Percentiles rank a stretch among this genome's conserved stretches.
These are phyloP conservation scores for Troides aeacus DNA, from an alignment of 2,888 invertebrate genomes.

Conservation along the genomic window DNA sequence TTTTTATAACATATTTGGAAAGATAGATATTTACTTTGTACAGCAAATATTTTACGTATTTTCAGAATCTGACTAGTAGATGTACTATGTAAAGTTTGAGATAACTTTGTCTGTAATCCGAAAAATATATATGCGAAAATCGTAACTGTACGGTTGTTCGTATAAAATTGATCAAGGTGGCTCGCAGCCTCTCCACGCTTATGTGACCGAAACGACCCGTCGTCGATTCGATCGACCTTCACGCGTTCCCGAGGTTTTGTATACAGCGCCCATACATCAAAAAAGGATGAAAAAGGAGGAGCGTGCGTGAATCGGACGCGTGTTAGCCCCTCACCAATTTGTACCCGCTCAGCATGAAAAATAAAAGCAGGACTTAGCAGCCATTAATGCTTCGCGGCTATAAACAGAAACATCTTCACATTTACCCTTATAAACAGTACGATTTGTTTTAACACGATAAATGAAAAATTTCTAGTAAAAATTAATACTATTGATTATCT, in stretches of 20 bases:
- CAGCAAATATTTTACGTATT: too few species aligned
- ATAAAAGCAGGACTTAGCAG: slow-evolving; percentile 40
- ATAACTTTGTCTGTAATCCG: background rate
- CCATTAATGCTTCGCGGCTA: background rate
- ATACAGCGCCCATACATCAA: slow-evolving; percentile 50
- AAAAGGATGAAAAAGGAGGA: slow-evolving; percentile 39
- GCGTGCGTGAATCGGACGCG: slow-evolving; percentile 51
- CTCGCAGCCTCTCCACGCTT: slow-evolving; percentile 2
- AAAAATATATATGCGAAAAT: background rate
- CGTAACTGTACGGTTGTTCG: background rate
- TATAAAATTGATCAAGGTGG: slow-evolving; percentile 20
- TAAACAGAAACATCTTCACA: background rate
- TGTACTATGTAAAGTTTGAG: background rate
- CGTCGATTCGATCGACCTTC: slow-evolving; percentile 38
- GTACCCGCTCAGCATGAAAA: slow-evolving; percentile 50
- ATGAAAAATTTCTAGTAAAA: too few species aligned
- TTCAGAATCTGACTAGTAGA: background rate
- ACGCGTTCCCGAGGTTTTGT: slow-evolving; percentile 45
- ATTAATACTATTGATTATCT: too few species aligned
- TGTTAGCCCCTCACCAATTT: slow-evolving; percentile 62
- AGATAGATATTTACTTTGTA: background rate
- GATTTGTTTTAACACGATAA: background rate
- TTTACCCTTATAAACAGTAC: background rate
- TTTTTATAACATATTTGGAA: background rate
- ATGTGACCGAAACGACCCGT: slow-evolving; percentile 14